Conservation (phyloP, 2,888 invertebrate species). For the Andricus quercusramuli region DNA sequence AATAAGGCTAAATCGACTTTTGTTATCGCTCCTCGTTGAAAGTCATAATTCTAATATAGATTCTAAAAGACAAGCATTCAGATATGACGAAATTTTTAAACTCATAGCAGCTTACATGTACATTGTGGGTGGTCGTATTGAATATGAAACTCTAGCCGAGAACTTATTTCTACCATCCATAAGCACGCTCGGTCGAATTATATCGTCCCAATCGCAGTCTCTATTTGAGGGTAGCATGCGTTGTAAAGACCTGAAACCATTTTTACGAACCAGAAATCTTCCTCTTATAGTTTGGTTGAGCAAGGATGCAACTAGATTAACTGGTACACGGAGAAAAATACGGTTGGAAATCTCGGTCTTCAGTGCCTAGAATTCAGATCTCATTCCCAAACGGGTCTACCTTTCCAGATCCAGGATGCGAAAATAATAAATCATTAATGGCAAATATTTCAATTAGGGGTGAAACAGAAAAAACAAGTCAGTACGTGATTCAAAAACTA, state of each 20-base stretch:
- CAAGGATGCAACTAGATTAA: conserved; percentile 59
- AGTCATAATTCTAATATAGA: too few species aligned
- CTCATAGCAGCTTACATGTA: conserved; percentile 47
- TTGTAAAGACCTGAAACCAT: conserved; percentile 51
- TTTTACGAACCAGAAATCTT: conserved; percentile 51
- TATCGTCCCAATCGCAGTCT: conserved; percentile 41
- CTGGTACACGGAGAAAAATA: conserved; percentile 19
- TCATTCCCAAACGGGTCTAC: too few species aligned
- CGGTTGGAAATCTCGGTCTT: too few species aligned
- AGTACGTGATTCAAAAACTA: too few species aligned
- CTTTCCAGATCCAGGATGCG: too few species aligned
- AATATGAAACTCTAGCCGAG: conserved; percentile 55
- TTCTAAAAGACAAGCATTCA: conserved; percentile 23
- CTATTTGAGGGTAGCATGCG: conserved; percentile 55
- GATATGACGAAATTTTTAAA: conserved; percentile 42
- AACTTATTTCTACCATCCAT: conserved; percentile 54
- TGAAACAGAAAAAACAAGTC: too few species aligned
- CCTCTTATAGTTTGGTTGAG: conserved; percentile 49
- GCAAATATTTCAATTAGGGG: too few species aligned
- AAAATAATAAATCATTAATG: too few species aligned
- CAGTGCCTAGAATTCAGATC: too few species aligned
- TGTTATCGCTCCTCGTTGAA: too few species aligned
- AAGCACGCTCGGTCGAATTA: conserved; percentile 49
- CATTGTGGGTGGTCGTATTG: conserved; percentile 52
- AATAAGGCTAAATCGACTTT: too few species aligned